Evolutionary conservation across 2,888 invertebrate species (phyloP), one percentile per base, ranked within the genome.

Genomic region (Gisinianus flammeolus): DNA sequence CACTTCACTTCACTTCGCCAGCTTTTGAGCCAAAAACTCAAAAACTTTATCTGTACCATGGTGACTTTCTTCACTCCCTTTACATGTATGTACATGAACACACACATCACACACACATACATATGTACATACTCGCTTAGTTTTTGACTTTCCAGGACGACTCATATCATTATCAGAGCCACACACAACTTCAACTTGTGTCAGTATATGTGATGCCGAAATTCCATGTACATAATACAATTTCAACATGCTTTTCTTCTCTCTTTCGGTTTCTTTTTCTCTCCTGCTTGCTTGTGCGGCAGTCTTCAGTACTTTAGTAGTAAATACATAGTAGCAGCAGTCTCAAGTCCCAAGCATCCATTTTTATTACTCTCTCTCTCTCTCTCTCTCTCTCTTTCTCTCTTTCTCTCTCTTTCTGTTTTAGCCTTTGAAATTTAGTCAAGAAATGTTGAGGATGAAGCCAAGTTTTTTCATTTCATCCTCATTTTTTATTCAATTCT

Each of bases 31-130:
- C 33, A 62, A 73, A 73, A 73, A 73, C 44, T 71, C 56, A 71
- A 72, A 72, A 73, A 73, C 73, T 22, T 73, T 73, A 73, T 73
- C 73, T 73, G 1, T 19, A 16, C 44, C 44, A 31, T 56, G 73
- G 73, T 73, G 73, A 73, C 73, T 73, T 73, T 73, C 73, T 73
- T 58, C 73, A 73, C 73, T 73, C 62, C 35, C 62, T 73, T n/a
- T 31, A 69, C 22, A 24, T 19, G 62, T 22, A 24, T 64, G 26
- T 26, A 24, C 26, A n/a, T 6, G 62, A 26, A 8, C 16, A 12
- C 16, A 12, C 52, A 8, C 52, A 16, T 44, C 52, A 44, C 52
- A 12, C 52, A 44, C 16, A 44, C 16, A 12, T 12, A 12, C 52
- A 44, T n/a, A n/a, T n/a, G n/a, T n/a, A n/a, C n/a, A n/a, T n/a